Evolutionary conservation across 2,888 invertebrate genomes (phyloP), one percentile per base, ranked within the genome.

Genomic region (Drosophila quasianomalipes): DNA sequence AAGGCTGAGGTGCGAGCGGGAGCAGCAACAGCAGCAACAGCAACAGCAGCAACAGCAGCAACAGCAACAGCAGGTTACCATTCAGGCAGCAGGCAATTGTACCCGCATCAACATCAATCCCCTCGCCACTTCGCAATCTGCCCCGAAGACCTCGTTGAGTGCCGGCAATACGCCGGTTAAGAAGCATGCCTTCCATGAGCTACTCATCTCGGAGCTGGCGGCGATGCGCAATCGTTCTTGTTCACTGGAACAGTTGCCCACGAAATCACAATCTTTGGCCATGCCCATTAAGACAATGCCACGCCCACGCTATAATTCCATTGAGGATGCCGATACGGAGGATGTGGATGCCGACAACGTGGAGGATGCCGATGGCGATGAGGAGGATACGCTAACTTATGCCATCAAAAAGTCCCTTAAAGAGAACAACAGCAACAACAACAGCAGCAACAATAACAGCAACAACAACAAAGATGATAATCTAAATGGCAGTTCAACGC

Each of bases 171-270:
- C 91, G 12, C 89, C 91, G 1, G 93, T 93, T 41, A 93, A 93
- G 86, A 93, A 93, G 80, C 91, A 93, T 44, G 91, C 92, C 52
- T 93, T 93, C 91, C 96, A 96, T 90, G 96, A 96, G 93, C 94
- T 96, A 93, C 94, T 96, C 85, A 96, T 96, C 85, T 95, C 95
- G 74, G 96, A 96, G 91, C 91, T 96, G 92, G 95, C 96, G 83
- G 95, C 94, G 64, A 96, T 96, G 96, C 94, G 95, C 69, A 91
- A 89, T 64, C 81, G 90, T 70, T 92, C 93, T 52, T 90, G 91
- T 67, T 93, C 93, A 2, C 79, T 93, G 84, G 93, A 93, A 71
- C 92, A 92, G 76, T 80, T 93, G 87, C 90, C 91, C 57, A 89
- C 90, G 55, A 82, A 80, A n/a, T 83, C 83, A 39, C 44, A 81